Conservation (phyloP, 2,113 vertebrate species). For the Murina feae region DNA sequence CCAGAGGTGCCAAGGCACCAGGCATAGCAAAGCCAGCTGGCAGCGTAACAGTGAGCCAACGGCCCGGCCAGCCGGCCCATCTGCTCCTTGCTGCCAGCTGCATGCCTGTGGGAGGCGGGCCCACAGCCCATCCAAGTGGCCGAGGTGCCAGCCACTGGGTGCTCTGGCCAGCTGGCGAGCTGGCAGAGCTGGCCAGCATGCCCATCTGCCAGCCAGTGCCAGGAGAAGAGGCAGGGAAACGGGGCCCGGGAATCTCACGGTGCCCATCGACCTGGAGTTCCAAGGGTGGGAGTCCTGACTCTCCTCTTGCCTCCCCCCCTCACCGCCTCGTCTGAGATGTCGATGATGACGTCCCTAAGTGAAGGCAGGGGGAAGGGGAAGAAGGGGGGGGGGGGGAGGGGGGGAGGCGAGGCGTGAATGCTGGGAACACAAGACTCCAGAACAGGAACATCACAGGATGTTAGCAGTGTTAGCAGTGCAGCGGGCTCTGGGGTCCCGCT, state of each 20-base stretch:
- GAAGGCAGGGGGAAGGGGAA: neutral
- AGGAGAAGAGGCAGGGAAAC: neutral
- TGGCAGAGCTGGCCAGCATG: constrained; percentile 27
- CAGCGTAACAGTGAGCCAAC: neutral
- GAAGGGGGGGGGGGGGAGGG: fast-evolving
- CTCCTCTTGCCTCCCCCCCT: neutral
- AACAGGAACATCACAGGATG: fast-evolving
- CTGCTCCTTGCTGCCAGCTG: constrained; percentile 63
- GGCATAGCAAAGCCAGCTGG: constrained; percentile 69
- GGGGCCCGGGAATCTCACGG: neutral
- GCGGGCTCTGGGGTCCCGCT: neutral
- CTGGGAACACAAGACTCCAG: neutral
- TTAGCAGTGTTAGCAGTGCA: neutral
- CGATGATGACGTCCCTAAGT: neutral
- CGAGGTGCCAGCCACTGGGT: constrained; percentile 51
- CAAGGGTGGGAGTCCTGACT: neutral
- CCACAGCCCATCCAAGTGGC: constrained; percentile 12
- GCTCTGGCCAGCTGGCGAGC: constrained; percentile 52
- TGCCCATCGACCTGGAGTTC: neutral
- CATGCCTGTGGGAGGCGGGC: constrained; percentile 47
- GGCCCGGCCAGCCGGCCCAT: constrained; percentile 46
- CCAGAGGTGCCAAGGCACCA: constrained; percentile 70
- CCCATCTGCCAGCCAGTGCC: neutral
- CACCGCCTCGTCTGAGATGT: neutral
- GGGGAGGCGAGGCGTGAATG: too few relatives aligned